Evolutionary conservation across 2,113 vertebrate genomes (phyloP), one percentile per base, ranked within the genome.

Genomic region (Falco punctatus): DNA sequence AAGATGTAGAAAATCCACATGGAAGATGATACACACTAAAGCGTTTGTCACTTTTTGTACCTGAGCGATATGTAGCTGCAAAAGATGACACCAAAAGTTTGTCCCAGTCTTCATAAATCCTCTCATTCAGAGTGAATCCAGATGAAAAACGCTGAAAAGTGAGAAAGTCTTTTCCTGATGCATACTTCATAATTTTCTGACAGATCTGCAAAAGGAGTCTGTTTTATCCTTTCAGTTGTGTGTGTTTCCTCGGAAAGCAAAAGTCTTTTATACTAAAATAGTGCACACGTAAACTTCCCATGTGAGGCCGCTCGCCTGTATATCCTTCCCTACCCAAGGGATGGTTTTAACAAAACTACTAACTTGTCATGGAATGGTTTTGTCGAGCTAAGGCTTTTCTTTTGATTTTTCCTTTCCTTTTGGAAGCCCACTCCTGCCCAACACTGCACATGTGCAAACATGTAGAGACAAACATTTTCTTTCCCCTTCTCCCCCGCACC

Each of bases 391-490:
- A 55, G 22, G 23, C 23, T 19, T 81, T 72, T 30, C 70, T 42
- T 81, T 66, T 58, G 81, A 51, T 91, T 87, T 81, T 83, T 82
- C 42, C 89, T 64, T 58, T 66, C 19, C 69, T 46, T 58, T 40
- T 15, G 61, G 89, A 62, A 91, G 35, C 30, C 16, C 24, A 3
- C 67, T 93, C 42, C 54, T 92, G 75, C 67, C 69, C 0, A 0
- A n/a, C 55, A 13, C 52, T 74, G 72, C 91, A 86, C 91, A 44
- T 7, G 67, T 94, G 82, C 81, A 79, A 64, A 94, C 96, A 93
- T 94, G 49, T 78, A 96, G 46, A 95, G 64, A 93, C 97, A 96
- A 83, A 82, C 88, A 40, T 94, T 86, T 83, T 74, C 96, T 83
- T 94, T 87, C 85, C 70, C 89, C 61, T 86, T 82, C 92, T 95